phyloP scores from a whole-genome alignment of 2,113 vertebrate genomes.

The Trichechus manatus region DNA sequence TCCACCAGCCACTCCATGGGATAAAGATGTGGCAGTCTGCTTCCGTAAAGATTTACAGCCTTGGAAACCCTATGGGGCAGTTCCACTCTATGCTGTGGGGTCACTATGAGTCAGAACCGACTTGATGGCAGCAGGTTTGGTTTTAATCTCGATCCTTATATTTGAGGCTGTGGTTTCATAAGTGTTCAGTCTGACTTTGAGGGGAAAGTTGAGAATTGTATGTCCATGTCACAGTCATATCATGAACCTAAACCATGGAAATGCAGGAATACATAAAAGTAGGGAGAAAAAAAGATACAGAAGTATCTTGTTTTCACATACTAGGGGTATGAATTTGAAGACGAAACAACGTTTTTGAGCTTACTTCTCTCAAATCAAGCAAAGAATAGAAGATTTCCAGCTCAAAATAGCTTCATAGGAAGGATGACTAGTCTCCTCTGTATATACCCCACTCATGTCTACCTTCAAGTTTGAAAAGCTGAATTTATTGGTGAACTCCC shows the following conservation, averaged over 20 bases:
- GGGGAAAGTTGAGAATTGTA: background rate
- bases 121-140: too few species aligned
- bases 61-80: background rate
- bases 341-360: background rate
- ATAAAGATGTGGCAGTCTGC: background rate
- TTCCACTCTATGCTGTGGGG: too few species aligned
- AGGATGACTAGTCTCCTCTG: background rate
- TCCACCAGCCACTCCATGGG: background rate
- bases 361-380: background rate
- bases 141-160: background rate
- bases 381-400: background rate
- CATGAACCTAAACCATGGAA: background rate
- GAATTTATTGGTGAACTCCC: background rate
- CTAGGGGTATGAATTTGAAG: background rate
- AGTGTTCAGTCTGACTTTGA: background rate
- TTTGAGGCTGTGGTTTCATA: background rate
- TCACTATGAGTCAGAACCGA: too few species aligned
- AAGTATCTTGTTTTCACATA: background rate
- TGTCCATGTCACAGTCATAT: background rate
- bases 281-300: background rate
- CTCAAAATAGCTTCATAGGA: background rate
- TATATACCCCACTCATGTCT: background rate
- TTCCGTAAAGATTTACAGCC: background rate
- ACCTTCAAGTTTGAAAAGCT: background rate
- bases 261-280: background rate